Percentiles rank a stretch among this genome's conserved stretches.
phyloP scores from a whole-genome alignment of 2,888 invertebrate species.

The Conomelus anceps region DNA sequence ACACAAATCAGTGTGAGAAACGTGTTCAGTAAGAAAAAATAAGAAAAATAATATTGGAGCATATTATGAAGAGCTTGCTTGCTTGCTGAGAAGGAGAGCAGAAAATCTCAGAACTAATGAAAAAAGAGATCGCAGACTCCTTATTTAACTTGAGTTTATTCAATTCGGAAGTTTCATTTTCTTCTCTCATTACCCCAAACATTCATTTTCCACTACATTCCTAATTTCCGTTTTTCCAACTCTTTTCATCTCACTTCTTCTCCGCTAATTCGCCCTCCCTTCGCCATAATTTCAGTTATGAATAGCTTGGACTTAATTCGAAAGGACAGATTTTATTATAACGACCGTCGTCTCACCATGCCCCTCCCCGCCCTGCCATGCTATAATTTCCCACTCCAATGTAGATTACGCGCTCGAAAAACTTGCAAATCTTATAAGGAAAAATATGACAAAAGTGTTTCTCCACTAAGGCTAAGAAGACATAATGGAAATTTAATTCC shows the following conservation, averaged over 20 bases:
- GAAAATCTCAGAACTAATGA: not conserved
- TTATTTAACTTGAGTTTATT: not conserved
- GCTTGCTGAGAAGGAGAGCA: not conserved
- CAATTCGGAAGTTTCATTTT: not conserved
- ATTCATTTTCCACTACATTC: not conserved
- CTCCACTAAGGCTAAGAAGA: not conserved
- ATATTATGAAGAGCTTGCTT: not conserved
- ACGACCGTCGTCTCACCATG: not conserved
- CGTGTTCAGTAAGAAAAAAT: not conserved
- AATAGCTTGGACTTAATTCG: not conserved
- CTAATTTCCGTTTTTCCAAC: not conserved
- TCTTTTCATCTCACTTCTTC: not conserved
- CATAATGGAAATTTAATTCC: not conserved
- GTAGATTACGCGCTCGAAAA: not conserved
- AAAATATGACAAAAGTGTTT: not conserved
- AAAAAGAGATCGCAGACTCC: not conserved
- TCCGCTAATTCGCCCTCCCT: not conserved
- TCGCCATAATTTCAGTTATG: not conserved
- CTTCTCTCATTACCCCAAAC: not conserved
- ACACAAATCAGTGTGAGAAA: not conserved
- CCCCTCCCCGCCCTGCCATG: not conserved
- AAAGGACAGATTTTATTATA: not conserved
- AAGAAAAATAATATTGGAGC: not conserved
- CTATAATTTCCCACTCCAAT: not conserved
- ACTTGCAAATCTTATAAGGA: not conserved